Base-by-base conservation (phyloP, 2,113 vertebrate species). In the Alethe diademata region DNA sequence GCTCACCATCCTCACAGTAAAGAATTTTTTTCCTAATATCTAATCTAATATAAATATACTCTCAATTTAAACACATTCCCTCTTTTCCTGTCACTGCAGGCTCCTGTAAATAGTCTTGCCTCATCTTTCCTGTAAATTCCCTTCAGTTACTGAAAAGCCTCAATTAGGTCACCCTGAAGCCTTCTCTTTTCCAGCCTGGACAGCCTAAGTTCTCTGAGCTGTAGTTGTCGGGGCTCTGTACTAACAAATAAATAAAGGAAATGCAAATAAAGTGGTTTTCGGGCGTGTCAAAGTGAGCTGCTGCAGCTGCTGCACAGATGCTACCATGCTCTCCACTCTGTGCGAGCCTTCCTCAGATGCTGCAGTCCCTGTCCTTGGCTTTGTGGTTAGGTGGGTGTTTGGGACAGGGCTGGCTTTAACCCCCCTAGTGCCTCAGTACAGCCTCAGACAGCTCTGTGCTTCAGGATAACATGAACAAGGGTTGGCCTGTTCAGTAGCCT, bases 401-500 rank as follows among this genome's bases (percentile, higher is more conserved):
- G 50, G 40, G 57, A 12, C 36, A 3, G 47, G 33, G 3, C n/a
- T 22, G 47, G 17, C 51, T 79, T 33, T 19, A 12, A 9, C 8
- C 7, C 0, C 8, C 5, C 5, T 8, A 0, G 5, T 5, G 22
- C 8, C 51, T 64, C 29, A 6, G 35, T 25, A 7, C 33, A 19
- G 43, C 53, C 40, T 23, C 5, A 8, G 24, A 1, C 40, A 54
- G 24, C n/a, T 42, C 25, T 29, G 36, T 12, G 31, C 60, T 58
- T 29, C 2, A 0, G 29, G 33, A n/a, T 11, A 12, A 2, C 14
- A 1, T 16, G 24, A 9, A 4, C 36, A 11, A 6, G 42, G 24
- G 8, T 25, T 25, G 28, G 9, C 6, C 2, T 8, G 26, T n/a
- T 35, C 14, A 4, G 3, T 2, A 1, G 13, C 38, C 22, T 54